These are phyloP conservation scores for Trematomus loennbergii DNA, from an alignment of 2,113 vertebrate species.

Conservation along the genomic window DNA sequence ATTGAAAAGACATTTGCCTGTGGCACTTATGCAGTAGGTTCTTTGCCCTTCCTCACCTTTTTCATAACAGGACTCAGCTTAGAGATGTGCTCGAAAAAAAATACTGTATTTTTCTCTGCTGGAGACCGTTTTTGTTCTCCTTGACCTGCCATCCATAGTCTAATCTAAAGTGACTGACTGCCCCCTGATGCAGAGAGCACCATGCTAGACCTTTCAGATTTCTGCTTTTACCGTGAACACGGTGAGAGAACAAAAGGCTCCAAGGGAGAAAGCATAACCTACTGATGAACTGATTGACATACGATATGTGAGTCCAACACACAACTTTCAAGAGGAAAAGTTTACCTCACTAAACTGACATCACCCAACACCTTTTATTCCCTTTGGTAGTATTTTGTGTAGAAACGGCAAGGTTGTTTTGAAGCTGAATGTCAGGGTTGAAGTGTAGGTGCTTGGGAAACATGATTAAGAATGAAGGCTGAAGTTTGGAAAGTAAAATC, in stretches of 20 bases:
- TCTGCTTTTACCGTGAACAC: slow-evolving; percentile 66
- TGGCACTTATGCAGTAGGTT: slow-evolving; percentile 26
- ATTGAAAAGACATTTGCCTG: slow-evolving; percentile 38
- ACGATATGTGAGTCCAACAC: slow-evolving; percentile 68
- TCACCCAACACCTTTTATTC: slow-evolving; percentile 26
- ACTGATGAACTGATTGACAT: slow-evolving; percentile 81
- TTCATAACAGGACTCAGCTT: slow-evolving; percentile 7
- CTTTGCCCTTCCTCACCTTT: slow-evolving; percentile 29
- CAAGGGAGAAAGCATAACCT: slow-evolving; percentile 66
- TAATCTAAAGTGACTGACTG: slow-evolving; percentile 83
- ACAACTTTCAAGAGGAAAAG: slow-evolving; percentile 60
- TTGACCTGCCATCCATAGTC: slow-evolving; percentile 81
- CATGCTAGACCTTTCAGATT: slow-evolving; percentile 76
- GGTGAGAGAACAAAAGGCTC: slow-evolving; percentile 70
- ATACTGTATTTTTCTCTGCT: slow-evolving; percentile 54
- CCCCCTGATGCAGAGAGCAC: slow-evolving; percentile 73
- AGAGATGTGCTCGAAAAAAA: slow-evolving; percentile 44
- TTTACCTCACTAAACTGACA: slow-evolving; percentile 53
- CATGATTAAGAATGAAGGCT: slow-evolving; percentile 8
- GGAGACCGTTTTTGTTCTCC: slow-evolving; percentile 76
- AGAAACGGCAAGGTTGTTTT: slow-evolving; percentile 23
- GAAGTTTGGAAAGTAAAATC: slow-evolving; percentile 34
- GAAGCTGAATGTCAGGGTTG: slow-evolving; percentile 11
- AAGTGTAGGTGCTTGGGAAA: slow-evolving; percentile 25
- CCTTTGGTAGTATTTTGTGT: slow-evolving; percentile 9